phyloP scores from a whole-genome alignment of 2,113 vertebrate genomes.

The Mus spicilegus region DNA sequence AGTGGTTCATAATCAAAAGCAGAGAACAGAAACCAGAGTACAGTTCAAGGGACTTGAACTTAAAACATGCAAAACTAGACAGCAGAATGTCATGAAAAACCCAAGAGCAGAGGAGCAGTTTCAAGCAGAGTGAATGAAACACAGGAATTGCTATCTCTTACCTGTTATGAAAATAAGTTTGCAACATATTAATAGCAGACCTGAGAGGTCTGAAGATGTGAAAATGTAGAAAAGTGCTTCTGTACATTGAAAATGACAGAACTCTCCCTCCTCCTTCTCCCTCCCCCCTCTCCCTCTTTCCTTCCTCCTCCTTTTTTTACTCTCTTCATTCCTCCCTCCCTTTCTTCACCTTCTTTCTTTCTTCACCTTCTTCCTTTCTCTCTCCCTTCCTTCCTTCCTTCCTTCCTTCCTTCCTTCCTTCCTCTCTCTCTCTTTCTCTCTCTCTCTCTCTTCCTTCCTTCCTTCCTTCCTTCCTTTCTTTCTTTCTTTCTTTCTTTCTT shows the following conservation, averaged over 20 bases:
- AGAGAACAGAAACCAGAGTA: neutral
- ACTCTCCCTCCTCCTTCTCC: too few relatives aligned
- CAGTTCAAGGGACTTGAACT: neutral
- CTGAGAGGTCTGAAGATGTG: neutral
- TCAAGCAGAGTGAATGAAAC: neutral
- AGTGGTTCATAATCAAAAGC: neutral
- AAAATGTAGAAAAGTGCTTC: neutral
- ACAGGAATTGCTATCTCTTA: neutral
- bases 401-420: too few relatives aligned
- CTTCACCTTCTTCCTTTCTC: accelerated
- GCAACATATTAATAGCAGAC: neutral
- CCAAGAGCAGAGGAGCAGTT: neutral
- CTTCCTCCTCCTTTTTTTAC: accelerated
- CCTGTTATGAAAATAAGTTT: neutral
- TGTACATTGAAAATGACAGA: neutral
- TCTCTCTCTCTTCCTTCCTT: too few relatives aligned
- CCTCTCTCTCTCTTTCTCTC: accelerated
- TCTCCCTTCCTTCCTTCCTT: accelerated
- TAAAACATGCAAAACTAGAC: neutral
- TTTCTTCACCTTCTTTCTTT: accelerated
- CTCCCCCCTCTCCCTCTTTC: accelerated
- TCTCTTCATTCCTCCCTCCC: too few relatives aligned
- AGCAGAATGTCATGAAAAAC: neutral
- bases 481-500: accelerated
- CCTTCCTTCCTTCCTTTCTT: neutral